A percentile compares a stretch with the other conserved stretches of the same genome.
These are phyloP conservation scores for Agapornis canus DNA, from an alignment of 2,797 vertebrate genomes.

Conservation along the genomic window DNA sequence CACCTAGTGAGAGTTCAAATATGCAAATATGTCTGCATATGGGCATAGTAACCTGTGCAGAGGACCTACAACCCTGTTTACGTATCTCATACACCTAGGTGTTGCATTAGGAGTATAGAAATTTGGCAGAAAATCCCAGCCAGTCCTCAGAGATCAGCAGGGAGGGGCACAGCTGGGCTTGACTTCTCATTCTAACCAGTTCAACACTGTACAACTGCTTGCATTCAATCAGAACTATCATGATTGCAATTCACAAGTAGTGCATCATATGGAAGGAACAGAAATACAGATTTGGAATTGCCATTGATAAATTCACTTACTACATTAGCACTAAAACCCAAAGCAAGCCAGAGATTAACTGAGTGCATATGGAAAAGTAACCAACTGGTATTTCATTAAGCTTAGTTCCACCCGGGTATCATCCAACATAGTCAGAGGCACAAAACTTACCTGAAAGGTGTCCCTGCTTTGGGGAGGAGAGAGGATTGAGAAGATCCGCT, in stretches of 20 bases:
- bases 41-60: background rate
- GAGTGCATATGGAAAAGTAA: background rate
- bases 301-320: background rate
- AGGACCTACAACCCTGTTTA: background rate
- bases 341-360: background rate
- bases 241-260: background rate
- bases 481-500: rapidly evolving
- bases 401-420: background rate
- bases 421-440: background rate
- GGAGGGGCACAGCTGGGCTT: background rate
- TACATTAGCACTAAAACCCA: background rate
- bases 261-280: background rate
- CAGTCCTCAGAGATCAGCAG: background rate
- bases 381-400: background rate
- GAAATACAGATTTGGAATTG: background rate
- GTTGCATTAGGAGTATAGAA: background rate
- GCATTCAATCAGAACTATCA: background rate
- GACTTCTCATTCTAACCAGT: background rate
- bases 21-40: background rate
- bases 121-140: background rate
- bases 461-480: background rate
- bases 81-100: background rate
- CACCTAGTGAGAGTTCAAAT: background rate
- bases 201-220: background rate
- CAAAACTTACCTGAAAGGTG: background rate